phyloP scores from a whole-genome alignment of 2,113 vertebrate species.

The Nerophis ophidion region DNA sequence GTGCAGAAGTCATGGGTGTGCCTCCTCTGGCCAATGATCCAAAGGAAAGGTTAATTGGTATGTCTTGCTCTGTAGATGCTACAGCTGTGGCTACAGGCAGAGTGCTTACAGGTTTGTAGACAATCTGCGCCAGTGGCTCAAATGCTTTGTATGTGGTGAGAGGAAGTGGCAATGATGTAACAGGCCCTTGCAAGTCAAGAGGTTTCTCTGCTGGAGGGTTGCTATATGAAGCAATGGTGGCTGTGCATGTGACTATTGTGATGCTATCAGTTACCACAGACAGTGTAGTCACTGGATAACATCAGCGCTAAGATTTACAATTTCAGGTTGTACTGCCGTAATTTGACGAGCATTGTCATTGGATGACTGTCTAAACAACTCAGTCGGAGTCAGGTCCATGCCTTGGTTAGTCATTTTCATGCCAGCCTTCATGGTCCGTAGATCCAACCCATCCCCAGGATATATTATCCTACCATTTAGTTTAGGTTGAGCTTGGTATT shows the following conservation, averaged over 20 bases:
- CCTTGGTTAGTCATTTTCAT: slow-evolving; percentile 77
- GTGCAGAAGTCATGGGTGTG: slow-evolving; percentile 68
- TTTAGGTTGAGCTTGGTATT: slow-evolving; percentile 70
- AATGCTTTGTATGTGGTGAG: slow-evolving; percentile 81
- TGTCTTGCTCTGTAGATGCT: slow-evolving; percentile 52
- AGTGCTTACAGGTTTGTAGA: slow-evolving; percentile 69
- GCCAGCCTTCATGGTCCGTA: slow-evolving; percentile 82
- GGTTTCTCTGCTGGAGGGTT: slow-evolving; percentile 75
- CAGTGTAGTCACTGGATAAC: slow-evolving; percentile 69
- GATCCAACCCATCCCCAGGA: slow-evolving; percentile 84
- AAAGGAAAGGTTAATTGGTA: slow-evolving; percentile 89
- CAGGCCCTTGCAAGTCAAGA: slow-evolving; percentile 74
- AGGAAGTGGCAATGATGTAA: slow-evolving; percentile 75
- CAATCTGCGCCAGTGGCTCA: slow-evolving; percentile 75
- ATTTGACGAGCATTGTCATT: slow-evolving; percentile 75
- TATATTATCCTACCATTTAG: slow-evolving; percentile 78
- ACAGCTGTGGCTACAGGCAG: slow-evolving; percentile 52
- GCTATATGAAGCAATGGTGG: slow-evolving; percentile 74
- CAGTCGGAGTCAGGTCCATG: slow-evolving; percentile 76
- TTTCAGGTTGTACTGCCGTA: slow-evolving; percentile 85
- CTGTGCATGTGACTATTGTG: slow-evolving; percentile 77
- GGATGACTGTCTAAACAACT: slow-evolving; percentile 72
- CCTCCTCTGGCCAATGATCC: slow-evolving; percentile 64
- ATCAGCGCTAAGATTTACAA: slow-evolving; percentile 86
- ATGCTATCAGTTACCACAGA: slow-evolving; percentile 75